phyloP scores from a whole-genome alignment of 2,888 invertebrate genomes.

The Scaptomyza flava region DNA sequence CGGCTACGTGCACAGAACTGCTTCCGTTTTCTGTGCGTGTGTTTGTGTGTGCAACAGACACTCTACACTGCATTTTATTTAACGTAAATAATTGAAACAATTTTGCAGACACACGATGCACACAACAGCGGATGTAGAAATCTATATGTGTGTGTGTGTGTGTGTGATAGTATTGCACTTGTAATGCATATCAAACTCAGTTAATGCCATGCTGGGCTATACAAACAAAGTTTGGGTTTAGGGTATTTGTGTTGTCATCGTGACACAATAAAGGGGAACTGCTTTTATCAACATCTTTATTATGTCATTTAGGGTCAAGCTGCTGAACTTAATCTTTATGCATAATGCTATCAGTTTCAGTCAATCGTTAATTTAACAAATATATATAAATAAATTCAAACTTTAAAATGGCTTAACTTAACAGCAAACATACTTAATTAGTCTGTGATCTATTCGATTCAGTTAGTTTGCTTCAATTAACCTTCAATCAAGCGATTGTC shows the following conservation, averaged over 20 bases:
- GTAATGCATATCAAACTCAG: constrained; percentile 15
- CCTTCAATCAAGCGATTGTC: not conserved
- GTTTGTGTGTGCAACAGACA: constrained; percentile 27
- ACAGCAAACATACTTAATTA: not conserved
- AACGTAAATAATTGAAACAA: constrained; percentile 70
- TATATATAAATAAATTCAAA: not conserved
- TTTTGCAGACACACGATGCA: constrained; percentile 34
- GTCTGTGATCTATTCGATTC: not conserved
- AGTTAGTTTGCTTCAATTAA: not conserved
- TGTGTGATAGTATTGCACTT: constrained; percentile 22
- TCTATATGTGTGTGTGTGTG: not conserved
- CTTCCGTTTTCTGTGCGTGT: constrained; percentile 8
- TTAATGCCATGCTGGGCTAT: not conserved
- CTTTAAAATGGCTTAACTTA: not conserved
- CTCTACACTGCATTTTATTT: constrained; percentile 63
- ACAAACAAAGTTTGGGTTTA: not conserved
- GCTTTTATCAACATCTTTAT: not conserved
- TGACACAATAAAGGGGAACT: not conserved
- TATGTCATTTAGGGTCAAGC: constrained; percentile 1
- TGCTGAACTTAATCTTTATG: not conserved
- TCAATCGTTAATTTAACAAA: not conserved
- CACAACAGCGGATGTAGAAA: constrained; percentile 12
- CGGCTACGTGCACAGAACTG: constrained; percentile 62
- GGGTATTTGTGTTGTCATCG: constrained; percentile 6
- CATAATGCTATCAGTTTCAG: not conserved